Conservation (phyloP, 1,140 invertebrate genomes). For the Prorops nasuta region DNA sequence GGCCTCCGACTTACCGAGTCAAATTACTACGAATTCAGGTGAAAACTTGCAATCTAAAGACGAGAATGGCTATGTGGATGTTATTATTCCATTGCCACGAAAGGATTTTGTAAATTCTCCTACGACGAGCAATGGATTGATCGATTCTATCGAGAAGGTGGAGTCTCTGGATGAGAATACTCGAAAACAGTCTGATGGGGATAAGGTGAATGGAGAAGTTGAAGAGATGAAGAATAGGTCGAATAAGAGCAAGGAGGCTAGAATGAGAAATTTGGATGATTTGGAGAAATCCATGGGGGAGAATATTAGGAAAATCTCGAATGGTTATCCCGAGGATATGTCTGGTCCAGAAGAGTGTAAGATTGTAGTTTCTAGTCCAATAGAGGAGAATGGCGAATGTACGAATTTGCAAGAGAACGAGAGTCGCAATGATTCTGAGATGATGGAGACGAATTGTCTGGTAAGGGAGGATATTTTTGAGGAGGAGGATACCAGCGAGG, state of each 20-base stretch:
- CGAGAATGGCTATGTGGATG: neutral
- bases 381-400: neutral
- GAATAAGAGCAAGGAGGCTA: too few relatives aligned
- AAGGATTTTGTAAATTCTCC: too few relatives aligned
- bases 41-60: neutral
- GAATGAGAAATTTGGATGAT: neutral
- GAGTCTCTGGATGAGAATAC: constrained; percentile 17
- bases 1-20: neutral
- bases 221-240: too few relatives aligned
- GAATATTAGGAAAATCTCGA: neutral
- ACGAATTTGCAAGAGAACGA: constrained; percentile 1
- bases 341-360: neutral
- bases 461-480: too few relatives aligned
- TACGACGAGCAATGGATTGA: neutral
- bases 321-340: neutral
- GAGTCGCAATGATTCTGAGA: constrained; percentile 7
- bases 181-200: constrained; percentile 3
- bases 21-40: too few relatives aligned
- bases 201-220: neutral
- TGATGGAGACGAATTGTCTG: constrained; percentile 33
- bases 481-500: constrained; percentile 35
- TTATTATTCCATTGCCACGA: neutral
- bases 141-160: constrained; percentile 12
- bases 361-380: neutral
- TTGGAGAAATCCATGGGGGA: neutral